Base-by-base conservation (phyloP, 2,888 invertebrate species). In the Stramonita haemastoma region DNA sequence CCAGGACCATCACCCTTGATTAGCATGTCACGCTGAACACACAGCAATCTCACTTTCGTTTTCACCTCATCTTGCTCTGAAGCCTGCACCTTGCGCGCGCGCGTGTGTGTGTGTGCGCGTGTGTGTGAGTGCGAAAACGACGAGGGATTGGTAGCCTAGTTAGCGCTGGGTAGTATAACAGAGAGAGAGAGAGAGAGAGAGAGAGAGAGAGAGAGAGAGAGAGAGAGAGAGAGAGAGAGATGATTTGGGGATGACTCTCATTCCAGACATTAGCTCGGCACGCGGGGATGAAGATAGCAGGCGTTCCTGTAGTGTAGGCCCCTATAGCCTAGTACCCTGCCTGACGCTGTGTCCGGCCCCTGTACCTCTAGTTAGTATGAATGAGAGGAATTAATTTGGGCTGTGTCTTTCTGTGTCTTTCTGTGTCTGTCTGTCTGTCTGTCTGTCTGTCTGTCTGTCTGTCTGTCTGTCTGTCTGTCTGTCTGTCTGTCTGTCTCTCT, bases 181-280 rank as follows among this genome's bases (percentile, higher is more conserved):
- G 73, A 73, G 73, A 73, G n/a, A 73, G n/a, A n/a, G 17, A n/a
- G n/a, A 5, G 22, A 70, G 70, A 70, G 70, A 70, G 70, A 15
- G 70, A 26, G 5, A 26, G 70, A 70, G 70, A 70, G 70, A 70
- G 70, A 22, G 70, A n/a, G 70, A 70, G 70, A 22, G 70, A 17
- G 70, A 22, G 22, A 73, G 73, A 73, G 73, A 73, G 73, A 73
- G 73, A 73, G 73, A n/a, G 73, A 73, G 60, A 22, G 22, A 60
- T 60, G 77, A 32, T 79, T 60, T 29, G 57, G 66, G 86, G 66
- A 86, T 86, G 57, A 66, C 56, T 66, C 66, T 86, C 86, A 86
- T 86, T 86, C 86, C 86, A 86, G 86, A 57, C 86, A 86, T 86
- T 60, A 86, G 86, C 86, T 11, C 19, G 57, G 86, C 32, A 22